Evolutionary conservation across 2,888 invertebrate species (phyloP), one percentile per base, ranked within the genome.

Genomic region (Drosophila rubida): DNA sequence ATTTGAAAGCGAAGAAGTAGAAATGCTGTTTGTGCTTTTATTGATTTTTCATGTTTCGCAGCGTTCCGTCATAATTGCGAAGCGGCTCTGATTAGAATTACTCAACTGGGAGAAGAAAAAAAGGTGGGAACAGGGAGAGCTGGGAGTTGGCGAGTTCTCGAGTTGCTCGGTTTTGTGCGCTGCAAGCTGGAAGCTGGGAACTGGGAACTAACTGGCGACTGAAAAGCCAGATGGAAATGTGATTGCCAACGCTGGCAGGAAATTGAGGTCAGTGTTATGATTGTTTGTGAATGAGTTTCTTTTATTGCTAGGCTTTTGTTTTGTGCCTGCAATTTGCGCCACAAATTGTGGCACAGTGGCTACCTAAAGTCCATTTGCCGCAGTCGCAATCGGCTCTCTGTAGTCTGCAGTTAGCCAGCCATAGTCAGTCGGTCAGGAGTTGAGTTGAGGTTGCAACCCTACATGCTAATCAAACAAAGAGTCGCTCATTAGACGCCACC

Each of bases 251-350:
- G 48, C 61, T 76, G 87, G 85, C 87, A 84, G 79, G 80, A 87
- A 84, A 84, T 87, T 84, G 84, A 84, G 84, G 84, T 84, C 84
- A 84, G 84, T 84, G 84, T 84, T 84, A 84, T 84, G 87, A 87
- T 85, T 87, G 87, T 87, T 80, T 84, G 65, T 76, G 84, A 81
- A 86, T 83, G 87, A 75, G 78, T 76, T 86, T 83, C 68, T 69
- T 14, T 39, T 46, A 11, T 30, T 30, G 11, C 22, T 62, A 14
- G 16, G 23, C 35, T 45, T 37, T 53, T 35, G 35, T 27, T 35
- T 55, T 65, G 54, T 30, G 70, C 73, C 11, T 7, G 35, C 35
- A 84, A 81, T 79, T 79, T 81, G 62, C 69, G 66, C 61, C 62
- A 60, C 50, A 66, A 75, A 66, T 75, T 54, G 59, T 78, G 78